Evolutionary conservation across 2,888 invertebrate genomes (phyloP).

Genomic region (Prionchulus punctatus): DNA sequence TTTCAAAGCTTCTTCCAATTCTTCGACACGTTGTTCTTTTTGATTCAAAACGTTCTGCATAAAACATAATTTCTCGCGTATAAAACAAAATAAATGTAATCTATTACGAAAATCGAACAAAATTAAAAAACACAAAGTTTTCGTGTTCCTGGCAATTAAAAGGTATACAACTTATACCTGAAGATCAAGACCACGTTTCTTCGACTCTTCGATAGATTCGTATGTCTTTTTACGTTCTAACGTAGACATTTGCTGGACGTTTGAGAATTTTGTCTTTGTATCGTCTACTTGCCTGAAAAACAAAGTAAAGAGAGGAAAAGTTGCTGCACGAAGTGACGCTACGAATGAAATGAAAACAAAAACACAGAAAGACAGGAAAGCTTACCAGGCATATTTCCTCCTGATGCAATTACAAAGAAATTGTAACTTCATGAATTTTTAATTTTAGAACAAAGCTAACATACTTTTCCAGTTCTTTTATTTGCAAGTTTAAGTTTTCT

Average conservation of each 20-base stretch:
- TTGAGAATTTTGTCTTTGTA: background rate
- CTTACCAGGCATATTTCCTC: too few species aligned
- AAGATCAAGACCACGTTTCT: background rate
- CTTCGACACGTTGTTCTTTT: conserved; percentile 41
- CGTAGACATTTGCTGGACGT: background rate
- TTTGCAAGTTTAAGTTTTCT: conserved; percentile 27
- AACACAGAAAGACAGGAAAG: too few species aligned
- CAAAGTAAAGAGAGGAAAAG: background rate
- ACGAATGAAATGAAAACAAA: too few species aligned
- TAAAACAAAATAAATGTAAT: too few species aligned
- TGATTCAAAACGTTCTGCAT: background rate
- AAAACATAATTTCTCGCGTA: too few species aligned
- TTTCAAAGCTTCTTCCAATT: conserved; percentile 64
- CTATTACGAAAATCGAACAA: too few species aligned
- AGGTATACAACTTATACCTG: background rate
- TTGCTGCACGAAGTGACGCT: too few species aligned
- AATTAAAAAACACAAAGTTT: background rate
- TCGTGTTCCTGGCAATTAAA: background rate
- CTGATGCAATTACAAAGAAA: too few species aligned
- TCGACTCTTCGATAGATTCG: background rate
- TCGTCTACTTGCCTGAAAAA: background rate
- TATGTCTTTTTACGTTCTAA: background rate
- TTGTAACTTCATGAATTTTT: too few species aligned
- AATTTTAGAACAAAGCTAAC: too few species aligned
- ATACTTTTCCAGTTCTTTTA: conserved; percentile 33